Evolutionary conservation across 92 coral and sea anemone genomes (phyloP).

Genomic region (Desmophyllum pertusum): DNA sequence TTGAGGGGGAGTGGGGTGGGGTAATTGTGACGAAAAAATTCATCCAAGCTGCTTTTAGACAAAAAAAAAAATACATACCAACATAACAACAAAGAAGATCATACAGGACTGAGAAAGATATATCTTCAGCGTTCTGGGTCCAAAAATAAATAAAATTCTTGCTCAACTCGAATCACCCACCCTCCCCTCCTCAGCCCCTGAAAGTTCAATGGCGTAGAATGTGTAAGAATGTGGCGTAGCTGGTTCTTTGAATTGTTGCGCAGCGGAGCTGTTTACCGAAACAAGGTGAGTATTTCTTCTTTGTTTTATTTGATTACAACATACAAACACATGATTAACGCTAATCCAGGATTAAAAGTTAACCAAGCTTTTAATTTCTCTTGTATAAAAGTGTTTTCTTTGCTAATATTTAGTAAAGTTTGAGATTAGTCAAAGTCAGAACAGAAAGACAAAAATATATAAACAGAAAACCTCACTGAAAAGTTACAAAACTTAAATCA

Average conservation of each 20-base stretch:
- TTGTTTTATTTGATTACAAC: background rate
- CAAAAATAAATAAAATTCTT: background rate
- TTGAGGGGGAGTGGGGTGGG: conserved; percentile 23
- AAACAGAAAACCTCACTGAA: no score
- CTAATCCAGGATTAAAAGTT: no score
- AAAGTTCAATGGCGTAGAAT: conserved; percentile 9
- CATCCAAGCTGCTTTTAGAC: background rate
- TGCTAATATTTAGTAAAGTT: no score
- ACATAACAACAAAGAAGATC: conserved; percentile 11
- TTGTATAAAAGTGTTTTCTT: no score
- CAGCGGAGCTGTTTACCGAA: background rate
- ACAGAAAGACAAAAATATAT: no score
- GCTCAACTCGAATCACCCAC: conserved; percentile 3
- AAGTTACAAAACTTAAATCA: no score
- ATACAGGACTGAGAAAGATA: background rate
- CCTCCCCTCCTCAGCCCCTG: background rate
- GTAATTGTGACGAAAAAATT: conserved; percentile 7
- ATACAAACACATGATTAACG: no score
- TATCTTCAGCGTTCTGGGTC: background rate
- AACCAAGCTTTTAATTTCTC: no score
- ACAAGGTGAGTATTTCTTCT: conserved; percentile 22
- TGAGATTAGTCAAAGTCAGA: no score
- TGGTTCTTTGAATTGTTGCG: no score
- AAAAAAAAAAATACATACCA: background rate
- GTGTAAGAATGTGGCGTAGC: no score